Percentiles rank a stretch among this genome's conserved stretches.
These are phyloP conservation scores for Brachyrhaphis roseni DNA, from an alignment of 2,797 vertebrate genomes.

Conservation along the genomic window DNA sequence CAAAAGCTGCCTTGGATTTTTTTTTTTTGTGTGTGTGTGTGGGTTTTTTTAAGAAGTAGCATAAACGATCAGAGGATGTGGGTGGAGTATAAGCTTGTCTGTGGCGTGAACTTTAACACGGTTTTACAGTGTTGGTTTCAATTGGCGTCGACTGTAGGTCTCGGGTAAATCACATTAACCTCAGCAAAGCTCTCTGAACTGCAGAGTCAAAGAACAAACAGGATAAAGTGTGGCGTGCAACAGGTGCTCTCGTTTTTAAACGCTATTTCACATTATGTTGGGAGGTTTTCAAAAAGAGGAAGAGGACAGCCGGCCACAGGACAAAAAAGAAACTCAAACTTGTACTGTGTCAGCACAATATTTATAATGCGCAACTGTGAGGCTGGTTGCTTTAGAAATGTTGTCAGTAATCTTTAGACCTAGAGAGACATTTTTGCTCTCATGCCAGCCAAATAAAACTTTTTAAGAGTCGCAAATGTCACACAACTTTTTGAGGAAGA, in stretches of 20 bases:
- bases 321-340: slow-evolving; percentile 32
- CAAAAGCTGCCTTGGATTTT: not conserved
- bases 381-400: slow-evolving; percentile 10
- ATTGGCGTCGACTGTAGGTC: slow-evolving; percentile 8
- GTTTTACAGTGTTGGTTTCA: slow-evolving; percentile 33
- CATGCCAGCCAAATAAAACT: too few species aligned
- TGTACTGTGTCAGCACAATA: slow-evolving; percentile 57
- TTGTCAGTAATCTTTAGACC: too few species aligned
- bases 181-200: not conserved
- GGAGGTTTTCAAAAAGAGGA: slow-evolving; percentile 46
- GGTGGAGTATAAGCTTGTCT: not conserved
- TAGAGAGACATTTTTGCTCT: too few species aligned
- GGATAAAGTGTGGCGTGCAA: not conserved
- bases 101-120: slow-evolving; percentile 29
- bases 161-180: slow-evolving; percentile 10
- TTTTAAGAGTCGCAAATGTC: too few species aligned
- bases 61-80: slow-evolving; percentile 1
- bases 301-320: slow-evolving; percentile 34
- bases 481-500: too few species aligned
- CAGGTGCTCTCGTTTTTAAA: not conserved
- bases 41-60: not conserved
- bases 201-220: slow-evolving; percentile 5
- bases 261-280: slow-evolving; percentile 6
- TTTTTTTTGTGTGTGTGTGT: too few species aligned
- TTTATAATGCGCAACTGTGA: slow-evolving; percentile 13